These are phyloP conservation scores for Cathartes aura DNA, from an alignment of 2,113 vertebrate genomes.

Conservation along the genomic window DNA sequence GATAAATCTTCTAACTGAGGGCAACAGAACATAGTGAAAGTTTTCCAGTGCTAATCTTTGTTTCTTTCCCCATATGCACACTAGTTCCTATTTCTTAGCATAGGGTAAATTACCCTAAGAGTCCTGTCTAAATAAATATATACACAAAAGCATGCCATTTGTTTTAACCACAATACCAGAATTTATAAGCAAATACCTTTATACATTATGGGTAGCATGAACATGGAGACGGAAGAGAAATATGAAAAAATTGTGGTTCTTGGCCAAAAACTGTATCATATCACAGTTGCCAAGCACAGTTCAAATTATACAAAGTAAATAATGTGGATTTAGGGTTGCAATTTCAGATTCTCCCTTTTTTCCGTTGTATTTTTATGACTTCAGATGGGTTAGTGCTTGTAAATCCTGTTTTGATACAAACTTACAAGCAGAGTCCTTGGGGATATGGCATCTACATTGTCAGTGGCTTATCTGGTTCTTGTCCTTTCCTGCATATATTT, in stretches of 20 bases:
- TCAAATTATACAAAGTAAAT: background rate
- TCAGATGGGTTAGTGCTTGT: background rate
- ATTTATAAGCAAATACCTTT: background rate
- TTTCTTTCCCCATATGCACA: background rate
- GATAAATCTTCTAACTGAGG: background rate
- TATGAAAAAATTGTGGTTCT: background rate
- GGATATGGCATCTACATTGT: background rate
- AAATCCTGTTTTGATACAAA: background rate
- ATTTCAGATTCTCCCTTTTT: background rate
- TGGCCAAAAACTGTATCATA: background rate
- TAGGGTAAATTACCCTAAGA: conserved; percentile 3
- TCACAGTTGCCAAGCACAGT: background rate
- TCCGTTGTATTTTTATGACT: background rate
- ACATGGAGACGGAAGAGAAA: background rate
- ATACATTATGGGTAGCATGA: background rate
- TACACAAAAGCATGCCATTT: background rate
- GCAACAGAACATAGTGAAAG: background rate
- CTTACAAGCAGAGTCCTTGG: background rate
- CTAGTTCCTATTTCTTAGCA: background rate
- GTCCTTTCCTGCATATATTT: background rate
- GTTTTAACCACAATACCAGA: background rate
- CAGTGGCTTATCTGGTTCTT: background rate
- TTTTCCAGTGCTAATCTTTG: background rate
- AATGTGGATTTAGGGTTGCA: background rate
- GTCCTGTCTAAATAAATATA: background rate